Evolutionary conservation across 2,797 vertebrate species (phyloP).

Genomic region (Oceanodroma leucorhoa): DNA sequence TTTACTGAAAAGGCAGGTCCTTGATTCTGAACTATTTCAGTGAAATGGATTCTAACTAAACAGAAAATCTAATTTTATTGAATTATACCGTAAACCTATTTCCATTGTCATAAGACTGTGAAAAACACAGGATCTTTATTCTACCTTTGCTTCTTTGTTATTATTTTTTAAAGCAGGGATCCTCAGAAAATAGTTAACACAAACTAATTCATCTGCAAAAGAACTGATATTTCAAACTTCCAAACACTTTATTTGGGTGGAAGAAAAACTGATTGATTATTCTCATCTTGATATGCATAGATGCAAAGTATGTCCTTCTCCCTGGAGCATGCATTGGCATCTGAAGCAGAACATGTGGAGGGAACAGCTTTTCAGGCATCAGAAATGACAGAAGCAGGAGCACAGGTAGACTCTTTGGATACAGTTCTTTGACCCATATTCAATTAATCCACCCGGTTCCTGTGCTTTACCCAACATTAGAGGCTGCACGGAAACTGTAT

Average conservation of each 20-base stretch:
- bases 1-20: not conserved
- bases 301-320: constrained; percentile 20
- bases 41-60: not conserved
- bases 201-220: not conserved
- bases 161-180: not conserved
- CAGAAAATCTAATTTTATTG: constrained; percentile 11
- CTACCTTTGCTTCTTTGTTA: not conserved
- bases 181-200: not conserved
- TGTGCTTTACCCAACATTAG: not conserved
- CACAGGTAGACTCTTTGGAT: constrained; percentile 11
- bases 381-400: constrained; percentile 47
- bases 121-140: not conserved
- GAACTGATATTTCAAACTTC: not conserved
- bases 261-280: constrained; percentile 20
- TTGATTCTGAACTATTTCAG: not conserved
- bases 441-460: not conserved
- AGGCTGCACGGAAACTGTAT: not conserved
- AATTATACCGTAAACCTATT: not conserved
- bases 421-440: constrained; percentile 46
- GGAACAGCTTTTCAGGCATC: constrained; percentile 52
- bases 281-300: constrained; percentile 17
- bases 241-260: not conserved
- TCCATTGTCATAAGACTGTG: not conserved
- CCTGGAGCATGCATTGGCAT: constrained; percentile 27
- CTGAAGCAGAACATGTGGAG: constrained; percentile 47